Evolutionary conservation across 2,797 vertebrate genomes (phyloP), one percentile per base, ranked within the genome.

Genomic region (Gymnothorax javanicus): DNA sequence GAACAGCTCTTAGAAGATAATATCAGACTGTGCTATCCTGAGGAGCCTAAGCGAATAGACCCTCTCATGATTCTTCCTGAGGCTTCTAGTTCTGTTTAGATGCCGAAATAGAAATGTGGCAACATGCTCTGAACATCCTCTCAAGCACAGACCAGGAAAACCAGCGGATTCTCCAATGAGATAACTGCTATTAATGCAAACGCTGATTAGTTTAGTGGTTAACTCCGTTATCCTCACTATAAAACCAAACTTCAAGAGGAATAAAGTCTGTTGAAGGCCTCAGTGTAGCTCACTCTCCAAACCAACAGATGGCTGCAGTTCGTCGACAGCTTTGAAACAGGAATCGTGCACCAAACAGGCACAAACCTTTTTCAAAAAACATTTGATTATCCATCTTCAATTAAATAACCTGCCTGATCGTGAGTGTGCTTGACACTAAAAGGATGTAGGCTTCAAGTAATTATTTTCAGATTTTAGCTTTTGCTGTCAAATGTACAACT

Each of bases 251-350:
- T 81, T n/a, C 2, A 4, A 81, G 52, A 43, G 13, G n/a, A 54
- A 81, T 81, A 56, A 11, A 56, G 56, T 81, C 33, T 73, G 43
- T 52, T 17, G 7, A 23, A 8, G 50, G 23, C 77, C 54, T 81
- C 77, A 50, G 54, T 81, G 77, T 81, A 81, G 77, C 56, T 81
- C 77, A 81, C 77, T 43, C 77, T 54, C n/a, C 8, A 20, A 81
- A n/a, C 77, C 77, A 81, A 56, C 8, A 81, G 77, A 81, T 81
- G 77, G 77, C 50, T 71, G 84, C 50, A 54, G 23, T 73, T 71
- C 56, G 56, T 81, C 43, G 52, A 81, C 3, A 56, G 52, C 50
- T 20, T 6, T 20, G 33, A 77, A 43, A 77, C 52, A 50, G 71
- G n/a, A 79, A 11, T 4, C 77, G 50, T 56, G 7, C n/a, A 52